Evolutionary conservation across 64 coral and sea anemone genomes (phyloP).

Genomic region (Trachythela sp.): DNA sequence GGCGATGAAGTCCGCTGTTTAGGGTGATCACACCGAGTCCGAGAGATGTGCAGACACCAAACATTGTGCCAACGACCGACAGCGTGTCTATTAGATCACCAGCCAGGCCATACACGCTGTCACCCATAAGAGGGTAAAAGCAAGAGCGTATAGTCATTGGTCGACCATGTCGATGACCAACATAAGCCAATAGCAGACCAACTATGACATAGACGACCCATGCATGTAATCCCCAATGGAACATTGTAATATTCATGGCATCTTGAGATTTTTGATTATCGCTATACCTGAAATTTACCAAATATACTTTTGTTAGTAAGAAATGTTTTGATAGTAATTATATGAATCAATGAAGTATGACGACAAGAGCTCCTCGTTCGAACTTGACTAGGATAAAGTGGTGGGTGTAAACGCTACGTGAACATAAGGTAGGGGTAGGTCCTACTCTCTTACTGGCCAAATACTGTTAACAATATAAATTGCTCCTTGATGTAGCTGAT

Average conservation of each 20-base stretch:
- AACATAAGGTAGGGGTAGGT: too few relatives aligned
- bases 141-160: constrained; percentile 60
- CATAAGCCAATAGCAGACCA: constrained; percentile 47
- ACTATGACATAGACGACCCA: constrained; percentile 51
- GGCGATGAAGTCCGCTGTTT: neutral
- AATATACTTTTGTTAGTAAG: too few relatives aligned
- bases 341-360: too few relatives aligned
- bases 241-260: constrained; percentile 55
- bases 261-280: constrained; percentile 53
- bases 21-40: neutral
- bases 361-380: too few relatives aligned
- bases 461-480: too few relatives aligned
- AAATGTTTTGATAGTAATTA: too few relatives aligned
- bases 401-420: too few relatives aligned
- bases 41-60: neutral
- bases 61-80: neutral
- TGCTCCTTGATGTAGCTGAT: too few relatives aligned
- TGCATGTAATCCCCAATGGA: constrained; percentile 58
- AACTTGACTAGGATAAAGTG: too few relatives aligned
- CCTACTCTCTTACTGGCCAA: too few relatives aligned
- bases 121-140: constrained; percentile 43
- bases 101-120: neutral
- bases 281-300: constrained; percentile 34
- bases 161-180: neutral
- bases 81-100: neutral